These are phyloP conservation scores for Sardina pilchardus DNA, from an alignment of 2,113 vertebrate genomes.

Conservation along the genomic window DNA sequence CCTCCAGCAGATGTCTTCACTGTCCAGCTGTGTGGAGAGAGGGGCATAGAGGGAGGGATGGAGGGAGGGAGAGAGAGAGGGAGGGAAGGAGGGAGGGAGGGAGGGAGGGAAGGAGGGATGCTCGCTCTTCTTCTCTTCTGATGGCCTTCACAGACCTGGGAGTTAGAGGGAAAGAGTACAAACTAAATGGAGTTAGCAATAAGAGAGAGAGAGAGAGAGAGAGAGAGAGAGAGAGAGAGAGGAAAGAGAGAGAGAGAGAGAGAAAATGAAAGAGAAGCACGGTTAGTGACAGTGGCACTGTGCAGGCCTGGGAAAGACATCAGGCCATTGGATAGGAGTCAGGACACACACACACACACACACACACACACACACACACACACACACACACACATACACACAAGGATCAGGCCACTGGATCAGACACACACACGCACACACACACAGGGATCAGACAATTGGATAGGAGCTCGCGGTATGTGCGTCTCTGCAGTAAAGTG, in stretches of 20 bases:
- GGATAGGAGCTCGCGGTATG: slow-evolving; percentile 40
- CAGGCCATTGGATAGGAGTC: slow-evolving; percentile 51
- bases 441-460: slow-evolving; percentile 49
- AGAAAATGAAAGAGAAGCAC: slow-evolving; percentile 23
- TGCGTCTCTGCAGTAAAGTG: slow-evolving; percentile 11
- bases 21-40: neutral
- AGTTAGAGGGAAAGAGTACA: slow-evolving; percentile 48
- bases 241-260: too few species aligned
- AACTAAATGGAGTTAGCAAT: too few species aligned
- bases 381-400: too few species aligned
- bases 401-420: too few species aligned
- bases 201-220: slow-evolving; percentile 22
- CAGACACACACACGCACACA: neutral
- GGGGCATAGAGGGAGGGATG: slow-evolving; percentile 15
- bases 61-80: slow-evolving; percentile 40
- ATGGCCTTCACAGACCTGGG: slow-evolving; percentile 69
- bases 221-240: too few species aligned
- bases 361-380: too few species aligned
- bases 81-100: slow-evolving; percentile 27
- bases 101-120: slow-evolving; percentile 40
- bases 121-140: slow-evolving; percentile 48
- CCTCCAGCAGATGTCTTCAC: neutral
- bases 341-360: too few species aligned
- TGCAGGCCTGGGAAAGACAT: slow-evolving; percentile 60
- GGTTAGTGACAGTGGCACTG: slow-evolving; percentile 13